Conservation (phyloP, 2,888 invertebrate genomes). For the Micropterix aruncella region DNA sequence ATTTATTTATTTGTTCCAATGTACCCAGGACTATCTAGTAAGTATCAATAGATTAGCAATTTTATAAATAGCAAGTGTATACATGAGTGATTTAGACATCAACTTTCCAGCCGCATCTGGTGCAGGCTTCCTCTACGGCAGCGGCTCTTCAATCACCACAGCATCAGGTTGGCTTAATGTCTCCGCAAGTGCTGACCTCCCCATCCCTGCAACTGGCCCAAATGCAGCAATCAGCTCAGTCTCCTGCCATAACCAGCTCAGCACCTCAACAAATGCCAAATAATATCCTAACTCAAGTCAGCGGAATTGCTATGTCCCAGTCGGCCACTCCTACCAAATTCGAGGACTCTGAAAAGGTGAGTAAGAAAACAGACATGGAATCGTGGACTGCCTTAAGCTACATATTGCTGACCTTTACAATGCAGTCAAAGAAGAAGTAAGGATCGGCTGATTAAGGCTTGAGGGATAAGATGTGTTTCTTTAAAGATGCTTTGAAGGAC, state of each 20-base stretch:
- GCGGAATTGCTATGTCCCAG: background rate
- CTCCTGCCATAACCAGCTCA: constrained; percentile 8
- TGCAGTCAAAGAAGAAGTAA: too few species aligned
- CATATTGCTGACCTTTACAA: too few species aligned
- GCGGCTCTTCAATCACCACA: constrained; percentile 16
- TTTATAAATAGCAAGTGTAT: too few species aligned
- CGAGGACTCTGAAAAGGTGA: background rate
- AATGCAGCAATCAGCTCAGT: constrained; percentile 10
- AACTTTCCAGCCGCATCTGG: background rate
- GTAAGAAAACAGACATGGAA: constrained; percentile 2
- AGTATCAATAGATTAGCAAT: too few species aligned
- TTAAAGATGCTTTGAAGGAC: too few species aligned
- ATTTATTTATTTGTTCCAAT: too few species aligned
- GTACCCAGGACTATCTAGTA: too few species aligned
- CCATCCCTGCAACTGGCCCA: background rate
- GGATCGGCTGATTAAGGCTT: too few species aligned
- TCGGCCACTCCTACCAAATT: background rate
- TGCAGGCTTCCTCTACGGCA: constrained; percentile 12
- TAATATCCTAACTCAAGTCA: background rate
- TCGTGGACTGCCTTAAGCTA: constrained; percentile 2
- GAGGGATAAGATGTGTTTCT: too few species aligned
- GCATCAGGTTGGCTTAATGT: constrained; percentile 4
- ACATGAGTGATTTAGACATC: too few species aligned
- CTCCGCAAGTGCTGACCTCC: background rate
- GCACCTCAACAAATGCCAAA: background rate